phyloP scores from a whole-genome alignment of 2,888 invertebrate species.

The Perdita meconis region DNA sequence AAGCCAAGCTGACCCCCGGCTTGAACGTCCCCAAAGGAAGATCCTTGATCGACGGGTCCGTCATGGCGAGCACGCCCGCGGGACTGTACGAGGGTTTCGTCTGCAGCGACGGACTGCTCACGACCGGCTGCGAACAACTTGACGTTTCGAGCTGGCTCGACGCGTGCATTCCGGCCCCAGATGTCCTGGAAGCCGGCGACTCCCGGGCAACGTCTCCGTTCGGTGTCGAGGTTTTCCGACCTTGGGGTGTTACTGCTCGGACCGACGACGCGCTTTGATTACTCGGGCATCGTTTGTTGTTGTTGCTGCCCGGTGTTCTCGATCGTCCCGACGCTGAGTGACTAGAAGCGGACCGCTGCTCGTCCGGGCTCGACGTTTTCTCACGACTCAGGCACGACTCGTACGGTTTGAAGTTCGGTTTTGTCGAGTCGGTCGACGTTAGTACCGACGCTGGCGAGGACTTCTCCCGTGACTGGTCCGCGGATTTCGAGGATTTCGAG shows the following conservation, averaged over 20 bases:
- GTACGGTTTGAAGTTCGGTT: constrained; percentile 89
- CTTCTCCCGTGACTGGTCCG: constrained; percentile 87
- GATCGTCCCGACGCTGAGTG: constrained; percentile 80
- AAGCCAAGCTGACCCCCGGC: constrained; percentile 83
- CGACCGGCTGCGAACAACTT: constrained; percentile 56
- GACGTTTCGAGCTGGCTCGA: constrained; percentile 78
- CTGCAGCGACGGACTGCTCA: constrained; percentile 73
- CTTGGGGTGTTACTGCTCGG: constrained; percentile 86
- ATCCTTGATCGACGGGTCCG: constrained; percentile 89
- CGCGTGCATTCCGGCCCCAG: constrained; percentile 68
- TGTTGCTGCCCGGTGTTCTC: constrained; percentile 76
- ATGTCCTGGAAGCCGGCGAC: constrained; percentile 82
- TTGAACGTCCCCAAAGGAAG: constrained; percentile 88
- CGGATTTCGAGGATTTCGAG: constrained; percentile 84
- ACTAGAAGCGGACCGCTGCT: constrained; percentile 86
- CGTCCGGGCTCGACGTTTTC: constrained; percentile 89
- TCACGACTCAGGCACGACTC: constrained; percentile 88
- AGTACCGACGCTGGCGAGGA: constrained; percentile 76
- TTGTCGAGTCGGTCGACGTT: constrained; percentile 47
- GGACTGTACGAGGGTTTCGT: constrained; percentile 85
- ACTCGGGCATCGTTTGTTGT: constrained; percentile 87
- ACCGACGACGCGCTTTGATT: constrained; percentile 91
- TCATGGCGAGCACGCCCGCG: constrained; percentile 86
- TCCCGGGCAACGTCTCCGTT: constrained; percentile 74
- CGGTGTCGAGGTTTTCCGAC: constrained; percentile 87